These are phyloP conservation scores for Merops nubicus DNA, from an alignment of 2,113 vertebrate species.

Conservation along the genomic window DNA sequence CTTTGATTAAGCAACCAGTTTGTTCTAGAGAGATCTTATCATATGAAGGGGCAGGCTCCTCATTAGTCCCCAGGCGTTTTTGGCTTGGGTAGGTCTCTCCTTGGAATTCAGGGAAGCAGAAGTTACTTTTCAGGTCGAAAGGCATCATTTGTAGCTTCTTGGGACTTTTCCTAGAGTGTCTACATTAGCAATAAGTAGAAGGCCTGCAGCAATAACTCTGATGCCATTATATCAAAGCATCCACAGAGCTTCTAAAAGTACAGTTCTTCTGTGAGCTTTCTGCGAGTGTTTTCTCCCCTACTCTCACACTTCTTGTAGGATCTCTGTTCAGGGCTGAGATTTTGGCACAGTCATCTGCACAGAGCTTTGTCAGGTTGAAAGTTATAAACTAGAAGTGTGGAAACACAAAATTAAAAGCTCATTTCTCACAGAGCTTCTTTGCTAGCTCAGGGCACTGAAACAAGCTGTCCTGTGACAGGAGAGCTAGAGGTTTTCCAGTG, in stretches of 20 bases:
- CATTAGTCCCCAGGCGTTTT: accelerated
- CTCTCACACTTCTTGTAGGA: not conserved
- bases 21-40: not conserved
- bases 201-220: not conserved
- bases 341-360: not conserved
- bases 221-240: conserved; percentile 32
- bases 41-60: not conserved
- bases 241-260: not conserved
- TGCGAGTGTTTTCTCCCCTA: not conserved
- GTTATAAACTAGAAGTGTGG: not conserved
- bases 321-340: not conserved
- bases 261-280: not conserved
- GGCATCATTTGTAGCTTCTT: not conserved
- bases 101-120: not conserved
- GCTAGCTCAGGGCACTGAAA: not conserved
- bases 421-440: conserved; percentile 2
- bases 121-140: not conserved
- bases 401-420: not conserved
- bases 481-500: not conserved
- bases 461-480: not conserved
- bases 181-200: not conserved
- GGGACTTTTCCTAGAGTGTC: not conserved
- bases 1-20: not conserved
- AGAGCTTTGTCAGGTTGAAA: not conserved
- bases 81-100: not conserved